Evolutionary conservation across 2,888 invertebrate species (phyloP), one percentile per base, ranked within the genome.

Genomic region (Lycaena phlaeas): DNA sequence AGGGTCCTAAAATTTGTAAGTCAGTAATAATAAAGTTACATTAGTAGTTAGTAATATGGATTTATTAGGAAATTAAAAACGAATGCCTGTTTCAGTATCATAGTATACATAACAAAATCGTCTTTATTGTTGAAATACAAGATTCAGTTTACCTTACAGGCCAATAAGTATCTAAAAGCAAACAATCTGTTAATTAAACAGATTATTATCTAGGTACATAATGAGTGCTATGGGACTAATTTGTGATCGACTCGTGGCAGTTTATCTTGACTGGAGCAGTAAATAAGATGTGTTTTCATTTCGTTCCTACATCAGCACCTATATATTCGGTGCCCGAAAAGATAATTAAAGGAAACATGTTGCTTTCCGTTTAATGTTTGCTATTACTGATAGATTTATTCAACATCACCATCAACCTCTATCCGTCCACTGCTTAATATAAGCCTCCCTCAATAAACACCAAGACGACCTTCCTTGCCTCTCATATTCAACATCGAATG

Each of bases 181-280:
- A 12, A 54, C 43, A 55, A 51, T 44, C 51, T 53, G 62, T 57
- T 61, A 63, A 65, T 60, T 60, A 50, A 51, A 56, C 48, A 57
- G 60, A 65, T 64, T 61, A 65, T 61, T 61, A 62, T 57, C 53
- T 48, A 38, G 31, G 42, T 56, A 59, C 61, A 56, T 62, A 61
- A 67, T 61, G 57, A 40, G 53, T 51, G 49, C 48, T 54, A 7
- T 31, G 64, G 58, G 61, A 56, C 50, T 55, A 36, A 41, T 41
- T 37, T 29, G 28, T 27, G 28, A 39, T 22, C n/a, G 34, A 12
- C 40, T 40, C 40, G 10, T 10, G 3, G 17, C 34, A 34, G 18
- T 22, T 34, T 34, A 22, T 22, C 12, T 12, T 22, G 11, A 11
- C 22, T 18, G 12, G 22, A 18, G 34, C 9, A 22, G 34, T 34